These are phyloP conservation scores for Coptodon rendalli DNA, from an alignment of 2,113 vertebrate genomes.

Conservation along the genomic window DNA sequence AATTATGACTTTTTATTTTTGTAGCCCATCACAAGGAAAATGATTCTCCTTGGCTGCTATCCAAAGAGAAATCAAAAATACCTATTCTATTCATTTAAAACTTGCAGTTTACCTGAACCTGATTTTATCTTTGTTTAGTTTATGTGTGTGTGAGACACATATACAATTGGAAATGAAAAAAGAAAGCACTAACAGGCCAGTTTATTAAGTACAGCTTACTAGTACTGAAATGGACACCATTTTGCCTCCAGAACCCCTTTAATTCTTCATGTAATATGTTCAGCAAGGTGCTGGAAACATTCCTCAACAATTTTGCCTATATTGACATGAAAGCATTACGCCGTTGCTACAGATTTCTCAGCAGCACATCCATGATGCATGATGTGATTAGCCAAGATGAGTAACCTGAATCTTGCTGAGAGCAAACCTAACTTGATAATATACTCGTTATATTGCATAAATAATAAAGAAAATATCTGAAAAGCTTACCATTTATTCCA, in stretches of 20 bases:
- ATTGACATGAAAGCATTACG: not conserved
- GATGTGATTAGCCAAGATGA: not conserved
- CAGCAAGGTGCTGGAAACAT: not conserved
- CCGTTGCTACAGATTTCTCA: not conserved
- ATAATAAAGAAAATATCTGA: not conserved
- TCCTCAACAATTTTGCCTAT: not conserved
- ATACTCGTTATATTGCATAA: not conserved
- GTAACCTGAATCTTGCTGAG: not conserved
- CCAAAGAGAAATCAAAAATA: not conserved
- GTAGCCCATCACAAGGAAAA: not conserved
- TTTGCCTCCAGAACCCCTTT: not conserved
- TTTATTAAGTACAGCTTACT: not conserved
- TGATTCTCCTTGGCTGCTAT: constrained; percentile 11
- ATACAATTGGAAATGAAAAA: not conserved
- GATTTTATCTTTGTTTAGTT: not conserved
- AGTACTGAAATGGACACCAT: not conserved
- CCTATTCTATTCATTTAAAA: not conserved
- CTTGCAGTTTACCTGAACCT: not conserved
- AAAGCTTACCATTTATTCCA: not conserved
- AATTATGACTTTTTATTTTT: not conserved
- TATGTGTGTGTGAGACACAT: not conserved
- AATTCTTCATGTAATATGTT: not conserved
- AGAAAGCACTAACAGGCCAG: not conserved
- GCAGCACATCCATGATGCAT: not conserved
- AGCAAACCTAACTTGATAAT: not conserved